Evolutionary conservation across 2,888 invertebrate species (phyloP), one percentile per base, ranked within the genome.

Genomic region (Brenthis hecate): DNA sequence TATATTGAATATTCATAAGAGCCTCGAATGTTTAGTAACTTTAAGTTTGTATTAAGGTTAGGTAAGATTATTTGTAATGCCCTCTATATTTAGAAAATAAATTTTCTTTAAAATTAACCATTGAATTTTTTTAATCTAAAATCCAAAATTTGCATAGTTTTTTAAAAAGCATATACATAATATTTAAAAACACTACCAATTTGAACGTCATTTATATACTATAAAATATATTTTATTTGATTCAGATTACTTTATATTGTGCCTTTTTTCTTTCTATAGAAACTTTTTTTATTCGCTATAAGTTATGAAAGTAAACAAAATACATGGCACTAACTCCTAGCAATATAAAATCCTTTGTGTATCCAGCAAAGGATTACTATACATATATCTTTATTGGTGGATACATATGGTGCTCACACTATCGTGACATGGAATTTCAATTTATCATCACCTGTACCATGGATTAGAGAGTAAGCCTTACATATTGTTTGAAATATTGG

Each of bases 391-490:
- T 16, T 36, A n/a, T 61, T 61, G 48, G 14, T 48, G 4, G 62
- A 62, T 53, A 36, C 14, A 61, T 53, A 16, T 53, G 36, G 43
- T 65, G 70, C 69, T 63, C 63, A 58, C 62, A 67, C 64, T 62
- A 67, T 66, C 57, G 69, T 60, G 71, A 83, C 84, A 84, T 75
- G 77, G 78, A 80, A 82, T 82, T 81, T 80, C 83, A 80, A 85
- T 85, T 82, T 77, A 76, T 76, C 77, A 78, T 76, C 76, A 79
- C 75, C 78, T 78, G 78, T 72, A 73, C 11, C 55, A 23, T 50
- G 78, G 77, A 78, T 80, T 77, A 79, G 68, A 71, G 78, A 72
- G 78, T 74, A 67, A 55, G 66, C 56, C 43, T 56, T 56, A 67
- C 19, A 14, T 47, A 62, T 53, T 16, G 62, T 43, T 62, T 60